phyloP scores from a whole-genome alignment of 2,888 invertebrate genomes.

The Catocala nupta region DNA sequence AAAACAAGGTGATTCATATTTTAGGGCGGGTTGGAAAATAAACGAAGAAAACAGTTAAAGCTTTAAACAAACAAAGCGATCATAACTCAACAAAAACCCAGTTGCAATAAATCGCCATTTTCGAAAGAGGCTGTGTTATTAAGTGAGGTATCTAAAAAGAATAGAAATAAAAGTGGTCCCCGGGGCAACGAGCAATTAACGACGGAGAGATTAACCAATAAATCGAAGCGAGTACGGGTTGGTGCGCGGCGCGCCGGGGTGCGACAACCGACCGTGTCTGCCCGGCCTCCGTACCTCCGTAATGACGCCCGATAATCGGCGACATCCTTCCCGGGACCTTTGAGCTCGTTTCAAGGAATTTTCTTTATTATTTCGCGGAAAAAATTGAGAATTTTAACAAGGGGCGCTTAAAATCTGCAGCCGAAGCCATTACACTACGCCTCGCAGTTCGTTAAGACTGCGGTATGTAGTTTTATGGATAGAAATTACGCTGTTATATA shows the following conservation, averaged over 20 bases:
- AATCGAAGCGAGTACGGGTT: constrained; percentile 55
- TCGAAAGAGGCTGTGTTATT: constrained; percentile 60
- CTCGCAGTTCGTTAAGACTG: constrained; percentile 11
- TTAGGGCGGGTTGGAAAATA: too few species aligned
- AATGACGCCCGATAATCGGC: constrained; percentile 76
- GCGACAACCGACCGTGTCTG: constrained; percentile 26
- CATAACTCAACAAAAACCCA: constrained; percentile 46
- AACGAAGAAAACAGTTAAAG: not conserved
- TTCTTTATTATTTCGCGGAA: constrained; percentile 51
- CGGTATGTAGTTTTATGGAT: constrained; percentile 4
- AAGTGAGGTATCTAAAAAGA: constrained; percentile 61
- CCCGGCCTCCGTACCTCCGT: constrained; percentile 46
- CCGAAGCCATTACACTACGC: constrained; percentile 24
- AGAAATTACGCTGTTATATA: constrained; percentile 7
- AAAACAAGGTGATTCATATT: too few species aligned
- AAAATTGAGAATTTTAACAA: constrained; percentile 53
- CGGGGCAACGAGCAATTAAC: constrained; percentile 64
- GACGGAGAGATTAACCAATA: constrained; percentile 62
- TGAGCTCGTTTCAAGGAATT: constrained; percentile 65
- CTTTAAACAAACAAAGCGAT: constrained; percentile 40
- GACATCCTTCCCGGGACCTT: constrained; percentile 75
- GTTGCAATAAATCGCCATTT: constrained; percentile 62
- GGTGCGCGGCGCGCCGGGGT: constrained; percentile 42
- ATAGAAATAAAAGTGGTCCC: constrained; percentile 59
- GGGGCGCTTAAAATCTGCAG: constrained; percentile 34